phyloP scores from a whole-genome alignment of 1,140 invertebrate species.

The Vanessa atalanta region DNA sequence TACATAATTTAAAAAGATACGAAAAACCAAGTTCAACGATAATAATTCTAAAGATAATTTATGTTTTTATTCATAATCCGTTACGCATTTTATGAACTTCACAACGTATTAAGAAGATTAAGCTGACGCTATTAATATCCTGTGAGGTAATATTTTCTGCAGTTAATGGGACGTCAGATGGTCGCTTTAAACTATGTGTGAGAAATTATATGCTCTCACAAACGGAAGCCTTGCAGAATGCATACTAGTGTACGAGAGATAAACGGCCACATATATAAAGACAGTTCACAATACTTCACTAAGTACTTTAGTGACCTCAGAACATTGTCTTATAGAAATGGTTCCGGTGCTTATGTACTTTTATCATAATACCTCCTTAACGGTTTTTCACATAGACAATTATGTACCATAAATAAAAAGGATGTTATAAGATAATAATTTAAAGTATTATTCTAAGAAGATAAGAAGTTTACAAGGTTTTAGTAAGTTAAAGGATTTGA shows the following conservation, averaged over 20 bases:
- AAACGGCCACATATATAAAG: constrained; percentile 6
- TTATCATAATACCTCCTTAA: no score
- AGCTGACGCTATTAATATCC: constrained; percentile 7
- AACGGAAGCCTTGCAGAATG: constrained; percentile 4
- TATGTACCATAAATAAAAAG: no score
- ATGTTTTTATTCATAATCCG: background rate
- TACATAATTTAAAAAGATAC: no score
- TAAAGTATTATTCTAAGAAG: no score
- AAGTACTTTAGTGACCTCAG: background rate
- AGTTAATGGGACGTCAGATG: constrained; percentile 7
- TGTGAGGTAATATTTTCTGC: constrained; percentile 7
- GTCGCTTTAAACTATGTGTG: constrained; percentile 4
- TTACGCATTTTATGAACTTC: constrained; percentile 6
- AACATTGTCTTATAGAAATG: background rate
- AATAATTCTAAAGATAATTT: background rate
- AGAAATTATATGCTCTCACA: constrained; percentile 9
- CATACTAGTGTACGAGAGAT: constrained; percentile 10
- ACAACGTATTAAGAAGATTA: background rate
- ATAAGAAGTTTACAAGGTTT: no score
- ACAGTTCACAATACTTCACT: constrained; percentile 9
- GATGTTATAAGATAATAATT: no score
- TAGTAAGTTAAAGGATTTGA: no score
- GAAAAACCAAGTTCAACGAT: no score
- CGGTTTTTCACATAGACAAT: no score
- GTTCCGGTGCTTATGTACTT: no score